Conservation (phyloP, 2,113 vertebrate genomes). For the Cyanoderma ruficeps region DNA sequence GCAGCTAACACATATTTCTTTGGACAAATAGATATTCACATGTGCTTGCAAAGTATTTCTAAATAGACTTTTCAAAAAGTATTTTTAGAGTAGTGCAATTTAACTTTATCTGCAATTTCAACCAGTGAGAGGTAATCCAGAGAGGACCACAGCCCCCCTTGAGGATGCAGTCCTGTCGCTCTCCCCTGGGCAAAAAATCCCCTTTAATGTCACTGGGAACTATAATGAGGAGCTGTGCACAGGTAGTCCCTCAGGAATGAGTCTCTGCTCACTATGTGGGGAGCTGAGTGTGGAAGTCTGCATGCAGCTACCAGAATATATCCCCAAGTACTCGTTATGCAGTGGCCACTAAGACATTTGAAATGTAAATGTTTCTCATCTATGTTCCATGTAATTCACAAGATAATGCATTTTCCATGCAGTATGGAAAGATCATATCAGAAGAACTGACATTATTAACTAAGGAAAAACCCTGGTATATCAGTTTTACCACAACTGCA, state of each 20-base stretch:
- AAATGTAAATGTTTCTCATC: conserved; percentile 65
- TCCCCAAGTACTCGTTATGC: conserved; percentile 61
- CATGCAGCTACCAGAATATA: conserved; percentile 54
- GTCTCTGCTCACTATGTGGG: conserved; percentile 18
- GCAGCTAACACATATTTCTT: conserved; percentile 52
- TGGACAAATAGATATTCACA: conserved; percentile 60
- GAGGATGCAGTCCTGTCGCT: background rate
- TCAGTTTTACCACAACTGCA: conserved; percentile 52
- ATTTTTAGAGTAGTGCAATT: conserved; percentile 74
- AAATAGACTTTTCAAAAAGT: conserved; percentile 52
- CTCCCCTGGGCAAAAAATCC: background rate
- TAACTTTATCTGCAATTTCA: conserved; percentile 42
- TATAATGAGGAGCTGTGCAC: background rate
- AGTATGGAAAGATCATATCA: conserved; percentile 31
- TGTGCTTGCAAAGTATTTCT: conserved; percentile 47
- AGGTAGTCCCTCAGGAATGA: conserved; percentile 35
- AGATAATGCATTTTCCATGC: conserved; percentile 68
- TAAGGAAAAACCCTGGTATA: conserved; percentile 38
- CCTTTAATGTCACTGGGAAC: background rate
- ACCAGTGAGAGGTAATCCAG: conserved; percentile 2
- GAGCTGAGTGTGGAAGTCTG: conserved; percentile 39
- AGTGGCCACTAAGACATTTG: conserved; percentile 60
- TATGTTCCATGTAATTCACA: conserved; percentile 46
- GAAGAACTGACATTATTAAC: conserved; percentile 47
- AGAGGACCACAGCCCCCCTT: background rate